A percentile compares a stretch with the other conserved stretches of the same genome.
Evolutionary conservation across 2,113 vertebrate species (phyloP).

Genomic region (Balaenoptera acutorostrata): DNA sequence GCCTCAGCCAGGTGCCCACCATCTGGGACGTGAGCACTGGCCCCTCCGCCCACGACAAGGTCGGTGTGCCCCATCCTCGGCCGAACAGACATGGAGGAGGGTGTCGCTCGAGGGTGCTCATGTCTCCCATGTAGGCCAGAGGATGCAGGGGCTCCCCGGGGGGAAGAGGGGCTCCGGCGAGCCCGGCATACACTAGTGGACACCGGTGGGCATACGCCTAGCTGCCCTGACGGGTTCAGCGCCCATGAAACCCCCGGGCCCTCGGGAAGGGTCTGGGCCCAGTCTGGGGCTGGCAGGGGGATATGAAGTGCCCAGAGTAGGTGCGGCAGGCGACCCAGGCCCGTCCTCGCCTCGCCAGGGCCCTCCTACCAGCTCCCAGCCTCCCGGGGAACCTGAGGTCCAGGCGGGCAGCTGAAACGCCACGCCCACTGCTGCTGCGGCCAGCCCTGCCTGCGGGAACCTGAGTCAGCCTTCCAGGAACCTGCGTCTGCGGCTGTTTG

Average conservation of each 20-base stretch:
- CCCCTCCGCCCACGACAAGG: slow-evolving; percentile 86
- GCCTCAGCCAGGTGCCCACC: slow-evolving; percentile 88
- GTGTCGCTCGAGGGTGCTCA: neutral
- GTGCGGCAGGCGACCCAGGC: neutral
- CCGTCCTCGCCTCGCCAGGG: neutral
- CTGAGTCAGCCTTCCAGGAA: slow-evolving; percentile 63
- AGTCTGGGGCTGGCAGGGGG: too few relatives aligned
- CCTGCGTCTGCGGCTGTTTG: neutral
- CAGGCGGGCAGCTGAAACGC: neutral
- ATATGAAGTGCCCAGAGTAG: neutral
- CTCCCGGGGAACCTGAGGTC: neutral
- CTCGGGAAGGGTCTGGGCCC: too few relatives aligned
- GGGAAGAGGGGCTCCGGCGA: neutral
- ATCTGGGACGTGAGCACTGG: slow-evolving; percentile 92
- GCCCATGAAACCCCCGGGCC: neutral
- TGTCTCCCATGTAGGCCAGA: neutral
- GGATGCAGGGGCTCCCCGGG: neutral
- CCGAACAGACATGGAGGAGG: neutral
- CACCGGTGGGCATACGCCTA: neutral
- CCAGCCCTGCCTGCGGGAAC: neutral
- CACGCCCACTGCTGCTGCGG: neutral
- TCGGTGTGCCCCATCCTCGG: slow-evolving; percentile 33
- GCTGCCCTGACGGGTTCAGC: neutral
- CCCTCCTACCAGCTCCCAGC: neutral
- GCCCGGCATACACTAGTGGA: neutral